phyloP scores from a whole-genome alignment of 2,797 vertebrate species.

The Ataeniobius toweri region DNA sequence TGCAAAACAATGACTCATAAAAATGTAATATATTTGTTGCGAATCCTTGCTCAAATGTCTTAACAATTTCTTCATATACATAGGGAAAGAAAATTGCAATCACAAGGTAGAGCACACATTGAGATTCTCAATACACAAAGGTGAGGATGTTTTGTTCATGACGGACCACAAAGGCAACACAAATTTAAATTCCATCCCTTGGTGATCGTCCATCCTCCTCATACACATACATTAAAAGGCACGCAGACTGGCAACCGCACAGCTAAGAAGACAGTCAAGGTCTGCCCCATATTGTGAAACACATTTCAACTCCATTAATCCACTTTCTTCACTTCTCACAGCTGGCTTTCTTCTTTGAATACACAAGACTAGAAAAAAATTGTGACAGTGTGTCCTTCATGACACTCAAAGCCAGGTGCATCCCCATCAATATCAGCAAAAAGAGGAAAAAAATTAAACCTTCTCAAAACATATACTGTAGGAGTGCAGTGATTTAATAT shows the following conservation, averaged over 20 bases:
- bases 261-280: constrained; percentile 75
- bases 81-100: not conserved
- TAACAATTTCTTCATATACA: not conserved
- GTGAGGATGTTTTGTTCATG: constrained; percentile 48
- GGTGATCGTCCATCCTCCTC: constrained; percentile 64
- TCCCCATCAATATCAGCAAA: constrained; percentile 83
- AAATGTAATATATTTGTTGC: not conserved
- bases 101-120: constrained; percentile 16
- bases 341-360: constrained; percentile 76
- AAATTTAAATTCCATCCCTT: constrained; percentile 61
- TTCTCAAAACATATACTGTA: constrained; percentile 81
- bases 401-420: constrained; percentile 80
- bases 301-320: constrained; percentile 77
- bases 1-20: not conserved
- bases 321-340: constrained; percentile 75
- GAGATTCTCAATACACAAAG: constrained; percentile 25
- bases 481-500: constrained; percentile 86
- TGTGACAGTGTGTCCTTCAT: constrained; percentile 81
- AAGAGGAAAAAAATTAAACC: constrained; percentile 82
- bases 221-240: constrained; percentile 72
- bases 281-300: constrained; percentile 69
- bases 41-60: not conserved
- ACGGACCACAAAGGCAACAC: constrained; percentile 51
- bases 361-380: constrained; percentile 71
- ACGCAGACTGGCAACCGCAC: constrained; percentile 61